phyloP scores from a whole-genome alignment of 2,113 vertebrate species.

The Diadophis punctatus region DNA sequence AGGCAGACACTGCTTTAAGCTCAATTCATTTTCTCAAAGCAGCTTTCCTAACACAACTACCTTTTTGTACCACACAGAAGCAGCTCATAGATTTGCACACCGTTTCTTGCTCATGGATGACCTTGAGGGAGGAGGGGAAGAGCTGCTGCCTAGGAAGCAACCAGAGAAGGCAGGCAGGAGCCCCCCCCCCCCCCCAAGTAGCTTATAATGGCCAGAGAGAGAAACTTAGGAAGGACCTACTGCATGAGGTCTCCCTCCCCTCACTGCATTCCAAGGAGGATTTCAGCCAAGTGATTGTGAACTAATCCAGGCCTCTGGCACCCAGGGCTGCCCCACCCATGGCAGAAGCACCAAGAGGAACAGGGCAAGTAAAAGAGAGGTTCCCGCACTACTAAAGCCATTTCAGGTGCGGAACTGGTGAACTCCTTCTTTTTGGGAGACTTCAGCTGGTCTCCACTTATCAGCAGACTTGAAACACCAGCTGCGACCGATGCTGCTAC shows the following conservation, averaged over 20 bases:
- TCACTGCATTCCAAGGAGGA: neutral
- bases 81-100: slow-evolving; percentile 2
- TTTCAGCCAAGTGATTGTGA: neutral
- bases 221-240: neutral
- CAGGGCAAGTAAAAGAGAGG: neutral
- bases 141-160: neutral
- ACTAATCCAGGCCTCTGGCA: no score
- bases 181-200: no score
- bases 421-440: slow-evolving; percentile 59
- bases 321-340: neutral
- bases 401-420: slow-evolving; percentile 37
- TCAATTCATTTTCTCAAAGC: slow-evolving; percentile 34
- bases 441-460: slow-evolving; percentile 44
- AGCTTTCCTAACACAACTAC: slow-evolving; percentile 13
- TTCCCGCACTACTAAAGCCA: slow-evolving; percentile 61
- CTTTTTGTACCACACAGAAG: slow-evolving; percentile 25
- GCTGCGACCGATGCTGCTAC: neutral
- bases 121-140: neutral
- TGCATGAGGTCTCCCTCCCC: neutral
- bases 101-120: neutral
- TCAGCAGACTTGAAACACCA: slow-evolving; percentile 49
- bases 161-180: neutral
- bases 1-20: slow-evolving; percentile 23
- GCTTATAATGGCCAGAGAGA: neutral
- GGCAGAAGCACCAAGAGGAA: neutral